phyloP scores from a whole-genome alignment of 2,888 invertebrate genomes.

The Drosophila planitibia region DNA sequence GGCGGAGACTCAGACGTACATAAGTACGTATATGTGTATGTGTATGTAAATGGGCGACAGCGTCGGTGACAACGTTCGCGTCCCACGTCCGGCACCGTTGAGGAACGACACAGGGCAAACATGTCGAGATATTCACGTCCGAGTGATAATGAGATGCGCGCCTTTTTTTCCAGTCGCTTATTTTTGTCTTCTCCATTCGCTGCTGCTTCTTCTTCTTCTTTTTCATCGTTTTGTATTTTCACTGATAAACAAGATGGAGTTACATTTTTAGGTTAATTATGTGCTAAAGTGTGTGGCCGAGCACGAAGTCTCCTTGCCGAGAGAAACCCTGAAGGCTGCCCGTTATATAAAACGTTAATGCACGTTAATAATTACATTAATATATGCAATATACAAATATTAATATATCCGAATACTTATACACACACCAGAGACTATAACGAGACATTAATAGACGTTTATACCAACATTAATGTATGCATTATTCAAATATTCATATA shows the following conservation, averaged over 20 bases:
- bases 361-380: slow-evolving; percentile 10
- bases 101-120: slow-evolving; percentile 75
- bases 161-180: slow-evolving; percentile 68
- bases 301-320: slow-evolving; percentile 43
- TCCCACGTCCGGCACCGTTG: slow-evolving; percentile 52
- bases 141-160: slow-evolving; percentile 84
- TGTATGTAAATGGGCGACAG: slow-evolving; percentile 51
- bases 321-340: slow-evolving; percentile 40
- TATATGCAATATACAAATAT: slow-evolving; percentile 22
- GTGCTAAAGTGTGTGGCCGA: slow-evolving; percentile 80
- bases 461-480: neutral
- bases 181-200: slow-evolving; percentile 46
- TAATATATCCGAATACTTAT: slow-evolving; percentile 13
- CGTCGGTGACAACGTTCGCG: slow-evolving; percentile 60
- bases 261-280: slow-evolving; percentile 84
- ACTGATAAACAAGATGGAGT: slow-evolving; percentile 82
- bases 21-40: slow-evolving; percentile 8
- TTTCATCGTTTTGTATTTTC: slow-evolving; percentile 64
- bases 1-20: slow-evolving; percentile 19
- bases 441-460: neutral
- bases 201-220: slow-evolving; percentile 34
- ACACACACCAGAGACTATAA: neutral
- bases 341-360: slow-evolving; percentile 23
- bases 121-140: slow-evolving; percentile 82
- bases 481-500: neutral